A percentile compares a stretch with the other conserved stretches of the same genome.
These are phyloP conservation scores for Phalacrocorax pelagicus DNA, from an alignment of 2,113 vertebrate species.

Conservation along the genomic window DNA sequence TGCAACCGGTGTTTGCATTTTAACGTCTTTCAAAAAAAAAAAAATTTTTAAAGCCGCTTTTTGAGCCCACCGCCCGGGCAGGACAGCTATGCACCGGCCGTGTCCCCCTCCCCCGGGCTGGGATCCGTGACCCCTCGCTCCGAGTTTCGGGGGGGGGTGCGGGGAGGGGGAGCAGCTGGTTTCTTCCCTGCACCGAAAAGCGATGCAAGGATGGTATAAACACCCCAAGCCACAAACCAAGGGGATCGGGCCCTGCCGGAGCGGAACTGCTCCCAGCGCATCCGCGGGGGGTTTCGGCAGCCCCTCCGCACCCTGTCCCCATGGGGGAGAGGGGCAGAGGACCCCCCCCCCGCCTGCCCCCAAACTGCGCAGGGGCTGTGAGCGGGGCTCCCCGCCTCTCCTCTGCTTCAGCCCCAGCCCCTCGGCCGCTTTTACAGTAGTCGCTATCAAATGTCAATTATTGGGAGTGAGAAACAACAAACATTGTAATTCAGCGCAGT, in stretches of 20 bases:
- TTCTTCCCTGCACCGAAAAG: not conserved
- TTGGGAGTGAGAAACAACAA: constrained; percentile 74
- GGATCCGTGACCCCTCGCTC: not conserved
- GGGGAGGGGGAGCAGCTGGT: not conserved
- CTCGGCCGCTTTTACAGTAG: constrained; percentile 41
- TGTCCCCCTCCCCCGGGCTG: not conserved
- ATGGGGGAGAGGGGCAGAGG: rapidly evolving
- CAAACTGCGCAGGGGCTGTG: not conserved
- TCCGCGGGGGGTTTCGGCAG: not conserved
- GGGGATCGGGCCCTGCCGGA: not conserved
- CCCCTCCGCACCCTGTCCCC: not conserved
- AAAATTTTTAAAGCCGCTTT: not conserved
- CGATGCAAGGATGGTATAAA: rapidly evolving
- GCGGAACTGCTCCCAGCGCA: not conserved
- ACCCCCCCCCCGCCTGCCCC: not conserved
- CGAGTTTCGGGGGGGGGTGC: no score
- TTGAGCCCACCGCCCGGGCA: not conserved
- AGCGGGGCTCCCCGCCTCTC: not conserved
- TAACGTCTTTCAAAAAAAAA: not conserved
- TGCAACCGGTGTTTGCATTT: not conserved
- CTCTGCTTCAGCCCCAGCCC: not conserved
- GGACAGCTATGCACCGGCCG: rapidly evolving
- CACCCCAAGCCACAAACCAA: not conserved
- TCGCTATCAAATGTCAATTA: constrained; percentile 72
- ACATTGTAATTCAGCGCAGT: constrained; percentile 68